Evolutionary conservation across 2,797 vertebrate genomes (phyloP).

Genomic region (Taeniopygia guttata): DNA sequence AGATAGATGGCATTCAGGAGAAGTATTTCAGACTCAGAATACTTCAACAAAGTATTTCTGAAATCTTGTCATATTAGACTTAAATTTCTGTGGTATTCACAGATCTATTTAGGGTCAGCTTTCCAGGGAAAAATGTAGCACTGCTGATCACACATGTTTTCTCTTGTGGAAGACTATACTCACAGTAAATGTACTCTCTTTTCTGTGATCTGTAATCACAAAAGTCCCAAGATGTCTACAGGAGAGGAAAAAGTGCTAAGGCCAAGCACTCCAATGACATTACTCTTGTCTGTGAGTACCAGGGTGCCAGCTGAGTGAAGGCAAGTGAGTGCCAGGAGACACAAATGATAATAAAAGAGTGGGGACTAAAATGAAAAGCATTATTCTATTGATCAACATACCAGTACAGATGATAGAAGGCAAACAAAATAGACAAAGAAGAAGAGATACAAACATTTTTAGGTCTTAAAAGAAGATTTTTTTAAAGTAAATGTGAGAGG

Average conservation of each 20-base stretch:
- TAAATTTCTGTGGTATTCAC: not conserved
- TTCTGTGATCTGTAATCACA: not conserved
- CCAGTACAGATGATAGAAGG: not conserved
- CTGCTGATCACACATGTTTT: not conserved
- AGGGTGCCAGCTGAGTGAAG: not conserved
- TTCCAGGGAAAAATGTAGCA: not conserved
- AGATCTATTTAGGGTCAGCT: not conserved
- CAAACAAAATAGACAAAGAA: not conserved
- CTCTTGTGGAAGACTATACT: not conserved
- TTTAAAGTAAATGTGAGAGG: not conserved
- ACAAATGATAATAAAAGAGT: not conserved
- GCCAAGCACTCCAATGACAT: not conserved
- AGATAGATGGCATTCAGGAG: not conserved
- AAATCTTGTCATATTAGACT: not conserved
- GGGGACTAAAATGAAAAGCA: not conserved
- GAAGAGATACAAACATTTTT: not conserved
- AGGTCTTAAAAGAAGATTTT: not conserved
- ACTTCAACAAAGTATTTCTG: not conserved
- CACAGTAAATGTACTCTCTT: not conserved
- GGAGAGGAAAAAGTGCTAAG: not conserved
- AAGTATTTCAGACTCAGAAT: not conserved
- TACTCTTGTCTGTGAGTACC: not conserved
- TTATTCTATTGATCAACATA: not conserved
- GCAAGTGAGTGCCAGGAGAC: not conserved
- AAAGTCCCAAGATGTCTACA: not conserved